These are phyloP conservation scores for Brachymystax lenok DNA, from an alignment of 2,797 vertebrate genomes.

Conservation along the genomic window DNA sequence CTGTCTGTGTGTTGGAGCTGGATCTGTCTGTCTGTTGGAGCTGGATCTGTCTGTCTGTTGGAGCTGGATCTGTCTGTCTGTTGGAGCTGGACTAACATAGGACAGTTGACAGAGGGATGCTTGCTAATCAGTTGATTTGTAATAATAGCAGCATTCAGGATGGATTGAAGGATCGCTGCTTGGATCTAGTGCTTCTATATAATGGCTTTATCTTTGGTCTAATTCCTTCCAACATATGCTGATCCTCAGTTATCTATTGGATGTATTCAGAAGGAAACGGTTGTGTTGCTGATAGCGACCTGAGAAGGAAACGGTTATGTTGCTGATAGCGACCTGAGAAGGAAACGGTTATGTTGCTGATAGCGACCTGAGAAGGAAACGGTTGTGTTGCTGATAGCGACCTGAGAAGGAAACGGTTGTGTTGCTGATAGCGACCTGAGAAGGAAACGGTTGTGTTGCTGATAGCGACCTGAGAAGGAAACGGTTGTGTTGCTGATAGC, in stretches of 20 bases:
- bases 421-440: no score
- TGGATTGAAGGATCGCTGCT: neutral
- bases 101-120: no score
- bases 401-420: neutral
- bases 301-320: neutral
- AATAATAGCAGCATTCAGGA: neutral
- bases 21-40: no score
- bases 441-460: neutral
- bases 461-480: neutral
- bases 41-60: no score
- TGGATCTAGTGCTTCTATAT: neutral
- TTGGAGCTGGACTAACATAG: no score
- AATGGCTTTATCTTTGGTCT: neutral
- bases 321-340: neutral
- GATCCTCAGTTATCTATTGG: neutral
- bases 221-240: neutral
- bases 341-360: neutral
- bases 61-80: no score
- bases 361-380: neutral
- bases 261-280: constrained; percentile 1
- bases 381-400: neutral
- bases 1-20: no score
- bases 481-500: neutral
- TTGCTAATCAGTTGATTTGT: neutral
- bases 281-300: no score